phyloP scores from a whole-genome alignment of 2,888 invertebrate genomes.

The Drosophila koepferae region DNA sequence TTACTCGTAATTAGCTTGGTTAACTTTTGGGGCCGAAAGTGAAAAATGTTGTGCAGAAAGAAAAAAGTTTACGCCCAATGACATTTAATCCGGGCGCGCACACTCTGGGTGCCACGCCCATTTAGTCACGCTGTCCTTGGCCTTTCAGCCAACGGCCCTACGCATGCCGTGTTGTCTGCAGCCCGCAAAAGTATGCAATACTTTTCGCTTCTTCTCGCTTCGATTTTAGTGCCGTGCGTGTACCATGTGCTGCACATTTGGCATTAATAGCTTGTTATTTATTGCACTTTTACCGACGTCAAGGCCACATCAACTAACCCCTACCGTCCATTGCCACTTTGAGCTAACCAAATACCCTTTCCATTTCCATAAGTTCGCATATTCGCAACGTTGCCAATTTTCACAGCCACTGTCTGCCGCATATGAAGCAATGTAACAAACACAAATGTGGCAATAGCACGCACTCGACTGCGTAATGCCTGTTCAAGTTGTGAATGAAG shows the following conservation, averaged over 20 bases:
- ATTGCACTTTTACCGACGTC: conserved; percentile 65
- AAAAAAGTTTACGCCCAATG: conserved; percentile 49
- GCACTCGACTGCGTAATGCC: conserved; percentile 1
- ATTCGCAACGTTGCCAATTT: conserved; percentile 54
- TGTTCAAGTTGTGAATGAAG: not conserved
- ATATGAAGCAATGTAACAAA: not conserved
- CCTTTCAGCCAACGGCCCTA: conserved; percentile 32
- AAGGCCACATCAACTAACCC: conserved; percentile 31
- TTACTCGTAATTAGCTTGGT: conserved; percentile 59
- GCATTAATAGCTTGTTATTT: conserved; percentile 78
- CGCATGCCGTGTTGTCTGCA: conserved; percentile 55
- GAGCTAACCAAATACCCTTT: conserved; percentile 4
- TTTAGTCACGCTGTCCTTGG: conserved; percentile 10
- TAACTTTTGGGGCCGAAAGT: conserved; percentile 60
- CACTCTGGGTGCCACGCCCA: not conserved
- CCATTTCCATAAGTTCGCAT: conserved; percentile 35
- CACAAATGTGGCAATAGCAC: not conserved
- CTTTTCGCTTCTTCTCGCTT: conserved; percentile 29
- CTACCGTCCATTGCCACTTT: not conserved
- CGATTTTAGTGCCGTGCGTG: conserved; percentile 17
- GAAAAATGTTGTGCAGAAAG: conserved; percentile 53
- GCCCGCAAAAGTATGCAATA: conserved; percentile 52
- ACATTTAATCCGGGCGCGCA: conserved; percentile 51
- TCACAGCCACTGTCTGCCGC: conserved; percentile 8
- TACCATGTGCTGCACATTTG: conserved; percentile 59